Conservation (phyloP, 2,888 invertebrate species). For the Andricus curvator region DNA sequence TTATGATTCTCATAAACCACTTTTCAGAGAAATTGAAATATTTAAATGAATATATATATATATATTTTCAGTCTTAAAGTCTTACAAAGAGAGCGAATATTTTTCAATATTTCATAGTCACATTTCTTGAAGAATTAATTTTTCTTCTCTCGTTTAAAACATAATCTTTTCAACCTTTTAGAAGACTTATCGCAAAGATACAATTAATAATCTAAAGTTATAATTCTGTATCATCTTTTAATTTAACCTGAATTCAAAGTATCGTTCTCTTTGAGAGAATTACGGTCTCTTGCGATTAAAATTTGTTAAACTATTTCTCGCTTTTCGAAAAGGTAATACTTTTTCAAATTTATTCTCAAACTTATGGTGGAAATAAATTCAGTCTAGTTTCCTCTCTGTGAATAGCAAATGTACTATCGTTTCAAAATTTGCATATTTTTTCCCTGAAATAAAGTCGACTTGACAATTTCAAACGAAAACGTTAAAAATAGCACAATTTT, state of each 20-base stretch:
- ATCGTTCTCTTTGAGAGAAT: background rate
- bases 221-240: background rate
- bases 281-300: background rate
- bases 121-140: background rate
- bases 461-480: too few relatives aligned
- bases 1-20: conserved; percentile 2
- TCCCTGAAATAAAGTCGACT: background rate
- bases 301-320: background rate
- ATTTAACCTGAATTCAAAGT: background rate
- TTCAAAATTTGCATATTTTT: background rate
- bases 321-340: background rate
- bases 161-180: background rate
- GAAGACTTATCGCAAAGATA: background rate
- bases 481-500: too few relatives aligned
- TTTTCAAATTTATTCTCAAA: background rate
- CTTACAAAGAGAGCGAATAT: background rate
- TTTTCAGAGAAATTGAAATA: conserved; percentile 6
- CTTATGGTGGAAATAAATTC: background rate
- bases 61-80: background rate
- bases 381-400: background rate
- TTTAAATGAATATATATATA: background rate
- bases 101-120: conserved; percentile 1
- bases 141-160: background rate
- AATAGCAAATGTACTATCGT: background rate
- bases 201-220: background rate